These are phyloP conservation scores for Condylura cristata DNA, from an alignment of 2,113 vertebrate genomes.

Conservation along the genomic window DNA sequence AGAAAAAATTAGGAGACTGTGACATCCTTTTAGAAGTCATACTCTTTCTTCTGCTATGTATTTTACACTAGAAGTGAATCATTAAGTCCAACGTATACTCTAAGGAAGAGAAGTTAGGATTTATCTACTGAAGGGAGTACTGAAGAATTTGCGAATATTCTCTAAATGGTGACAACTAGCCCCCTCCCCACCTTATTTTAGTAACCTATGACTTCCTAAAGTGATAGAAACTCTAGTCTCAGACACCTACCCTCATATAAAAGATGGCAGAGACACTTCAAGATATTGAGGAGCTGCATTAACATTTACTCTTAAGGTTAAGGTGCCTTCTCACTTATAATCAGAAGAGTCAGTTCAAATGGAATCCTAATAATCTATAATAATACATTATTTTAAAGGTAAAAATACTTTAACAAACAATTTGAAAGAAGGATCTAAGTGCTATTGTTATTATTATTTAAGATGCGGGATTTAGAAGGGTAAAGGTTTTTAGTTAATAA, in stretches of 20 bases:
- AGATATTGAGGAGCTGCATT: background rate
- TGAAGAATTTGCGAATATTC: background rate
- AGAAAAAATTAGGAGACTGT: background rate
- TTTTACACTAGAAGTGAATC: background rate
- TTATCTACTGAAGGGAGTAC: background rate
- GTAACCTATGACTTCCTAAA: background rate
- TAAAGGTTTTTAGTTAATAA: background rate
- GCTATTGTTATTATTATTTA: no score
- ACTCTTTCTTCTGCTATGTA: background rate
- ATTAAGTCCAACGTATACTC: background rate
- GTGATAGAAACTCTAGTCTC: background rate
- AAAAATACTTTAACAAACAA: background rate
- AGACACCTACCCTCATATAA: background rate
- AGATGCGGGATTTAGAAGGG: background rate
- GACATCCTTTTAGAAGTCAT: background rate
- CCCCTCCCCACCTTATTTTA: background rate
- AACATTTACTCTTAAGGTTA: background rate
- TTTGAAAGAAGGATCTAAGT: background rate
- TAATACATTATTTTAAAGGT: background rate
- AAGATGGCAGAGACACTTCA: background rate
- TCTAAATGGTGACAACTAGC: background rate
- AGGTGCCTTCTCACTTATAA: background rate
- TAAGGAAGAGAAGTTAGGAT: background rate
- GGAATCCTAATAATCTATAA: background rate
- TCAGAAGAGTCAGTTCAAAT: background rate